Conservation (phyloP, 2,888 invertebrate species). For the Gymnosoma rotundatum region DNA sequence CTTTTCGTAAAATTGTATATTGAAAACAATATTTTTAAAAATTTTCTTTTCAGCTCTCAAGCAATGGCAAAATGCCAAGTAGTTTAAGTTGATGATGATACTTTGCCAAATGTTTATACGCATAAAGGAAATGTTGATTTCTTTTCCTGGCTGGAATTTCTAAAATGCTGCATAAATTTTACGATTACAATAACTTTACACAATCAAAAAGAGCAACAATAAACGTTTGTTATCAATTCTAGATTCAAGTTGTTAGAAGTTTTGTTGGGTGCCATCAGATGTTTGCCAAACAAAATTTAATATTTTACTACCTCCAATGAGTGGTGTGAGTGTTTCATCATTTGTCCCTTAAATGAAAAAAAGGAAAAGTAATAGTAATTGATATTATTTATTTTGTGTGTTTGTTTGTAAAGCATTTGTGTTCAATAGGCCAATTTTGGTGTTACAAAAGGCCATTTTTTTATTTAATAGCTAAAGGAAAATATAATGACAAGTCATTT, state of each 20-base stretch:
- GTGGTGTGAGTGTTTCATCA: conserved; percentile 53
- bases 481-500: conserved; percentile 64
- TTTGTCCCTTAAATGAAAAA: conserved; percentile 45
- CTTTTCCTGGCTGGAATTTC: conserved; percentile 25
- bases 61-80: conserved; percentile 65
- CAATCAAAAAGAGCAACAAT: conserved; percentile 27
- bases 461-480: conserved; percentile 46
- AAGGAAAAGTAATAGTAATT: conserved; percentile 63
- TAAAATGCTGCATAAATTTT: conserved; percentile 51
- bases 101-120: conserved; percentile 65
- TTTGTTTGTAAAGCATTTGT: conserved; percentile 9
- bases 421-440: conserved; percentile 51
- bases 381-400: conserved; percentile 63
- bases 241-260: neutral
- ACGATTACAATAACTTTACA: conserved; percentile 43
- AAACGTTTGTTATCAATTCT: conserved; percentile 32
- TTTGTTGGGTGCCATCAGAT: conserved; percentile 37
- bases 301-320: conserved; percentile 8
- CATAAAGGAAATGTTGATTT: conserved; percentile 53
- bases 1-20: conserved; percentile 40
- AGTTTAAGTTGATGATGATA: conserved; percentile 66
- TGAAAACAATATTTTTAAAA: conserved; percentile 35
- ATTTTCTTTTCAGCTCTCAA: conserved; percentile 19
- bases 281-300: conserved; percentile 59
- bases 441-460: conserved; percentile 55